A percentile compares a stretch with the other conserved stretches of the same genome.
These are phyloP conservation scores for Orcinus orca DNA, from an alignment of 2,113 vertebrate species.

Conservation along the genomic window DNA sequence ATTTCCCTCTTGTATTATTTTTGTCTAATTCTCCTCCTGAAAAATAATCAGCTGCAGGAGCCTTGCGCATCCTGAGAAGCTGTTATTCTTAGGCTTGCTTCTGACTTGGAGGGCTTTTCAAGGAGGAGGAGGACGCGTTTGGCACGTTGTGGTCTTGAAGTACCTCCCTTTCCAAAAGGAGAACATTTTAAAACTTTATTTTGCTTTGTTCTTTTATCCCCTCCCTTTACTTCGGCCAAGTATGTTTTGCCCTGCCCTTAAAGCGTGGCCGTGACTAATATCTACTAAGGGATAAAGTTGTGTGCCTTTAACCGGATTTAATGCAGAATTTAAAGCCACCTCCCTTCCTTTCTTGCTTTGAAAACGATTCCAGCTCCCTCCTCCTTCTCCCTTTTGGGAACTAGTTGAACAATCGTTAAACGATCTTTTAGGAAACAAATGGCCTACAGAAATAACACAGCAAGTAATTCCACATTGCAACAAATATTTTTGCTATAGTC, in stretches of 20 bases:
- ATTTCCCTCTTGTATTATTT: slow-evolving; percentile 76
- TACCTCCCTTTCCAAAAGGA: slow-evolving; percentile 12
- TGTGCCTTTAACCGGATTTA: slow-evolving; percentile 80
- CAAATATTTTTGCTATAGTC: slow-evolving; percentile 64
- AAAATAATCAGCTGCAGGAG: slow-evolving; percentile 69
- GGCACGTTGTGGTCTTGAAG: background rate
- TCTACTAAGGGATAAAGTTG: slow-evolving; percentile 71
- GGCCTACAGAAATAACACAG: slow-evolving; percentile 68
- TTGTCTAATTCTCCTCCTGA: slow-evolving; percentile 72
- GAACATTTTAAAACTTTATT: background rate
- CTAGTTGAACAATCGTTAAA: slow-evolving; percentile 78
- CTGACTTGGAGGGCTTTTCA: slow-evolving; percentile 31
- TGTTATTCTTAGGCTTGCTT: slow-evolving; percentile 24
- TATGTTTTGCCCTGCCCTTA: slow-evolving; percentile 50
- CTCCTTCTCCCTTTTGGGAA: slow-evolving; percentile 71
- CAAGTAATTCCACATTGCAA: slow-evolving; percentile 68
- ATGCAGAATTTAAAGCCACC: slow-evolving; percentile 77
- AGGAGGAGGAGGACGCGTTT: background rate
- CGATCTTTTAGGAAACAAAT: slow-evolving; percentile 78
- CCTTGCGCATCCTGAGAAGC: slow-evolving; percentile 40
- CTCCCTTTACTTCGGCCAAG: slow-evolving; percentile 17
- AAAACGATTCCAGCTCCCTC: slow-evolving; percentile 71
- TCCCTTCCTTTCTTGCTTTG: slow-evolving; percentile 82
- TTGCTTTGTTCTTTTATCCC: slow-evolving; percentile 14
- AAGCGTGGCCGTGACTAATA: slow-evolving; percentile 75